Percentiles rank a stretch among this genome's conserved stretches.
phyloP scores from a whole-genome alignment of 2,113 vertebrate species.

The Entelurus aequoreus region DNA sequence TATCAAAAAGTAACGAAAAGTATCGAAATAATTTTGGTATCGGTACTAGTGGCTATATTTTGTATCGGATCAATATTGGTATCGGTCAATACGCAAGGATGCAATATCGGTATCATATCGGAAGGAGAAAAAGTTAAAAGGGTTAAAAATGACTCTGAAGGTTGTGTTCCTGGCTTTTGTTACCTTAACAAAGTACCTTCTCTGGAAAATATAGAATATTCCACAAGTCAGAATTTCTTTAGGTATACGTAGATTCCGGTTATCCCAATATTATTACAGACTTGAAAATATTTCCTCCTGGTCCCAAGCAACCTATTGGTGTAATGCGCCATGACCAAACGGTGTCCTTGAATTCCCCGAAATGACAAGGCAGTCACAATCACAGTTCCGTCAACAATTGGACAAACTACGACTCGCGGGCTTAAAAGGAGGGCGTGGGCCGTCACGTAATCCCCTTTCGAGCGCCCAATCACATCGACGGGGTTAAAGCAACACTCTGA shows the following conservation, averaged over 20 bases:
- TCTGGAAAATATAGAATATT: no score
- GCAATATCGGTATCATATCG: no score
- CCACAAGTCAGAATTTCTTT: no score
- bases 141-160: no score
- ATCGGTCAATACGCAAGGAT: no score
- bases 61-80: no score
- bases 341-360: constrained; percentile 16
- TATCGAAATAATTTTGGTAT: no score
- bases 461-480: constrained; percentile 24
- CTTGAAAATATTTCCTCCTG: constrained; percentile 7
- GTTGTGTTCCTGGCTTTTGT: no score
- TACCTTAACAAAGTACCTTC: no score
- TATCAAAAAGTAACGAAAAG: no score
- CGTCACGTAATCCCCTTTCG: constrained; percentile 6
- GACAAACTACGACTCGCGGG: constrained; percentile 33
- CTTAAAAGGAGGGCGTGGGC: constrained; percentile 27
- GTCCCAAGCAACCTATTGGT: background rate
- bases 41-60: no score
- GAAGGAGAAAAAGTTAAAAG: no score
- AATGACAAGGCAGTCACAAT: constrained; percentile 36
- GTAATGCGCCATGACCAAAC: constrained; percentile 16
- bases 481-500: constrained; percentile 38
- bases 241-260: background rate
- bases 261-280: background rate
- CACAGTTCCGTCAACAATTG: constrained; percentile 29